phyloP scores from a whole-genome alignment of 1,140 invertebrate genomes.

The Harpegnathos saltator region DNA sequence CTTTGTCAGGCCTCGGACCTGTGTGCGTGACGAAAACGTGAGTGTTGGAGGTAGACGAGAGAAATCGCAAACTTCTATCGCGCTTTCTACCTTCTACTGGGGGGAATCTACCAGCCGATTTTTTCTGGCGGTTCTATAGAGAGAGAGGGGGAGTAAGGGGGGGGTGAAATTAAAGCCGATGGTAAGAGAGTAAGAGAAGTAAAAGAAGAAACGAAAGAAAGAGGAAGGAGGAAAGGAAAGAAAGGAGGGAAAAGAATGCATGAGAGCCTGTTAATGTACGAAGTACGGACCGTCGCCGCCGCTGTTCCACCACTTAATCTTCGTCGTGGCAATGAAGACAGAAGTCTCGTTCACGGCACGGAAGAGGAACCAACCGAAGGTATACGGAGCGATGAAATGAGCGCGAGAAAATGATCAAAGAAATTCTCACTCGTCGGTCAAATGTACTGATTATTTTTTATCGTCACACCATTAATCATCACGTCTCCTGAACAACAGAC shows the following conservation, averaged over 20 bases:
- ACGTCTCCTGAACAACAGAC: background rate
- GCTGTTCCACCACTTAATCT: conserved; percentile 66
- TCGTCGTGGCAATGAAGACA: conserved; percentile 42
- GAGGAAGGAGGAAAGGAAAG: background rate
- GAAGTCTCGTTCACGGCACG: conserved; percentile 44
- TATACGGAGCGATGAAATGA: conserved; percentile 8
- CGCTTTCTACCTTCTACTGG: conserved; percentile 3
- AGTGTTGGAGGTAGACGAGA: background rate
- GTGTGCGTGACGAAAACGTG: conserved; percentile 16
- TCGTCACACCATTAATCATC: background rate
- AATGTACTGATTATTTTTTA: conserved; percentile 7
- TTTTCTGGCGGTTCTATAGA: background rate
- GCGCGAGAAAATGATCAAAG: background rate
- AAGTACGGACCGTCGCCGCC: conserved; percentile 52
- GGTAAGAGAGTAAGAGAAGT: conserved; percentile 41
- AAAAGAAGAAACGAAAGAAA: conserved; percentile 8
- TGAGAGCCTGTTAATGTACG: conserved; percentile 54
- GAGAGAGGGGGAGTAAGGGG: background rate
- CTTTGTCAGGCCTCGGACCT: conserved; percentile 39
- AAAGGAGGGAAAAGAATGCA: conserved; percentile 25
- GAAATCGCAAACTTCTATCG: conserved; percentile 34
- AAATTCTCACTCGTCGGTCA: background rate
- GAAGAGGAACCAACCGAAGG: background rate
- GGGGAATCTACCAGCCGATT: conserved; percentile 40
- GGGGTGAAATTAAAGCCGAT: conserved; percentile 1